A percentile compares a stretch with the other conserved stretches of the same genome.
These are phyloP conservation scores for Lindbergichthys nudifrons DNA, from an alignment of 2,797 vertebrate genomes.

Conservation along the genomic window DNA sequence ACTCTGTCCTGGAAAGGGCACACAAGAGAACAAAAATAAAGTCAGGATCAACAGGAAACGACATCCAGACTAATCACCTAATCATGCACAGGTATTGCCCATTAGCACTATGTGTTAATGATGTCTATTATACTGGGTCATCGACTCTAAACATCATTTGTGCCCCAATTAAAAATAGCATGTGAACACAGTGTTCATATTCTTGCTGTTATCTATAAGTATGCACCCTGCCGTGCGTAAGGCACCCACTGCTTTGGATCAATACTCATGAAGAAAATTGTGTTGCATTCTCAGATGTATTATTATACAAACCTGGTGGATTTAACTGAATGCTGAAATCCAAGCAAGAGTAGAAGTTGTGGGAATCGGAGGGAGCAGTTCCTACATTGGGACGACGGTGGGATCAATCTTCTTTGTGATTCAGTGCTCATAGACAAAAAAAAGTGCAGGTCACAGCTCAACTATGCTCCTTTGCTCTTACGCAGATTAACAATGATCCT, in stretches of 20 bases:
- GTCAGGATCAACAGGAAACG: constrained; percentile 19
- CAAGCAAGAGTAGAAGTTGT: constrained; percentile 65
- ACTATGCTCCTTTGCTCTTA: constrained; percentile 36
- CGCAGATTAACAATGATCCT: constrained; percentile 48
- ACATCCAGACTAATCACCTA: constrained; percentile 2
- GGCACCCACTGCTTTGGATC: constrained; percentile 8
- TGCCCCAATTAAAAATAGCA: constrained; percentile 19
- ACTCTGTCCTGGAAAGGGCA: constrained; percentile 90
- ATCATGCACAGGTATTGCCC: constrained; percentile 2
- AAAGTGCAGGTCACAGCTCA: constrained; percentile 38
- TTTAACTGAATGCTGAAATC: constrained; percentile 79
- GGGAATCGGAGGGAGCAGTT: constrained; percentile 49
- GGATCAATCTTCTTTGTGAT: constrained; percentile 54
- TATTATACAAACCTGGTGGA: constrained; percentile 78
- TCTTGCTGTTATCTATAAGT: constrained; percentile 7
- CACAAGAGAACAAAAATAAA: constrained; percentile 28
- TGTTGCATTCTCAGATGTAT: not conserved
- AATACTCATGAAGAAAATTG: constrained; percentile 2
- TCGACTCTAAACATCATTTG: constrained; percentile 16
- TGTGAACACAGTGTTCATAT: constrained; percentile 1
- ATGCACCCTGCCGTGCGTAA: not conserved
- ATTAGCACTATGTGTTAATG: not conserved
- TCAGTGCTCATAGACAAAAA: constrained; percentile 50
- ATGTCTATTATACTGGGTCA: constrained; percentile 10
- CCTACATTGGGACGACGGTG: constrained; percentile 59